Percentiles rank a stretch among this genome's conserved stretches.
phyloP scores from a whole-genome alignment of 1,140 invertebrate species.

The Pseudachorutes palmiensis region DNA sequence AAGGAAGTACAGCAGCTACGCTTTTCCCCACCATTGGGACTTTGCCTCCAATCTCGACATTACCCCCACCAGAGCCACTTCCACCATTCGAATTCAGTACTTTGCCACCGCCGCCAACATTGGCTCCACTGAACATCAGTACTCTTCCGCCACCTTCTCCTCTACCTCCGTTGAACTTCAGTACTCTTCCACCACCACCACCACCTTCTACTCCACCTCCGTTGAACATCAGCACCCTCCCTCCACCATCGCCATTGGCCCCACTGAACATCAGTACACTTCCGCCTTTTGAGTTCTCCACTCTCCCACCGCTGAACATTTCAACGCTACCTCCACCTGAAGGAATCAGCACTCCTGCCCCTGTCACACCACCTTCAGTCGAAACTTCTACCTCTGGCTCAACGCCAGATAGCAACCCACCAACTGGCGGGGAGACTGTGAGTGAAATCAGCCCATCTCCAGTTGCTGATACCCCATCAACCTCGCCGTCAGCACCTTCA shows the following conservation, averaged over 20 bases:
- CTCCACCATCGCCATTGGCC: constrained; percentile 8
- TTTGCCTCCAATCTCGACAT: constrained; percentile 16
- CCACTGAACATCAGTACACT: background rate
- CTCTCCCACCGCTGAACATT: background rate
- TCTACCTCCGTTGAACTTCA: constrained; percentile 15
- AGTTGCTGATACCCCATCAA: constrained; percentile 1
- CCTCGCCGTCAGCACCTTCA: background rate
- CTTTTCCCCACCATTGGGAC: constrained; percentile 4
- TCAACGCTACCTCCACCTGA: constrained; percentile 6
- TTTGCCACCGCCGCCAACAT: constrained; percentile 5
- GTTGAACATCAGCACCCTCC: constrained; percentile 6
- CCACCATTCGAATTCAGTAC: constrained; percentile 13
- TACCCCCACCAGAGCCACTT: constrained; percentile 9
- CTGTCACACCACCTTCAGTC: background rate
- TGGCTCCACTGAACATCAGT: constrained; percentile 11
- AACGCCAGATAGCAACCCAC: background rate
- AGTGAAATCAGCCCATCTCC: background rate
- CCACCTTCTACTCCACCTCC: constrained; percentile 19
- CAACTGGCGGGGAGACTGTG: background rate
- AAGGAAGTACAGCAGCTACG: background rate
- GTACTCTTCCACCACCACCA: constrained; percentile 8
- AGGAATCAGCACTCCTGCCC: background rate
- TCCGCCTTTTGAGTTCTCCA: background rate
- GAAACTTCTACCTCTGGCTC: background rate
- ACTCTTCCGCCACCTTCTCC: constrained; percentile 7